Evolutionary conservation across 2,113 vertebrate species (phyloP), one percentile per base, ranked within the genome.

Genomic region (Xiphorhynchus elegans): DNA sequence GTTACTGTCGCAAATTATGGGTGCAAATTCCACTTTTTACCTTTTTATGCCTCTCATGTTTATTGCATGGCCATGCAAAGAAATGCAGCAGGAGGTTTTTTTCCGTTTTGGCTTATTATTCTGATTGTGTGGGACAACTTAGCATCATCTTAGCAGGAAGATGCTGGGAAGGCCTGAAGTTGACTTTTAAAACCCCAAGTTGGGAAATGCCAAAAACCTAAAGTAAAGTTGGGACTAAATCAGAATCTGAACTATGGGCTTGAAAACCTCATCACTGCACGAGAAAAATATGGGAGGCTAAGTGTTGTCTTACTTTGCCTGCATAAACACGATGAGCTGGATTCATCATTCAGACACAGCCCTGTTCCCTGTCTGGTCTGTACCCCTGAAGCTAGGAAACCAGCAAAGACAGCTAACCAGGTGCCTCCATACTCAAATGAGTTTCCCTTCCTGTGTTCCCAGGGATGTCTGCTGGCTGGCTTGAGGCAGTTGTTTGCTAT

Each of bases 381-480:
- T 83, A 77, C 23, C 75, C 82, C 68, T 17, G 31, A 25, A 95
- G 90, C 88, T 85, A 69, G 78, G 82, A 96, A 94, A 80, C 83
- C 78, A 83, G 55, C 67, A 88, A 46, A 90, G 73, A n/a, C 75
- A 63, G 66, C 78, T 58, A 73, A 33, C 75, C 83, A 86, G 72
- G 90, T 94, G 88, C 60, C 83, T 78, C 74, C 74, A 50, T 66
- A 46, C 35, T 82, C 84, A 60, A 84, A 42, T 81, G 77, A 94
- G 56, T 58, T 96, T 44, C 39, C 83, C 50, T 93, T 95, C 77
- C 87, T 87, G 73, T 89, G 77, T 95, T 95, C 73, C 62, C 73
- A 90, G 79, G 73, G 86, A 39, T 3, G 47, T 84, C 89, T 94
- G 72, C 91, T 92, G 86, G 60, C 86, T 88, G 59, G 56, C 89